Evolutionary conservation across 2,797 vertebrate genomes (phyloP).

Genomic region (Diplodus puntazzo): DNA sequence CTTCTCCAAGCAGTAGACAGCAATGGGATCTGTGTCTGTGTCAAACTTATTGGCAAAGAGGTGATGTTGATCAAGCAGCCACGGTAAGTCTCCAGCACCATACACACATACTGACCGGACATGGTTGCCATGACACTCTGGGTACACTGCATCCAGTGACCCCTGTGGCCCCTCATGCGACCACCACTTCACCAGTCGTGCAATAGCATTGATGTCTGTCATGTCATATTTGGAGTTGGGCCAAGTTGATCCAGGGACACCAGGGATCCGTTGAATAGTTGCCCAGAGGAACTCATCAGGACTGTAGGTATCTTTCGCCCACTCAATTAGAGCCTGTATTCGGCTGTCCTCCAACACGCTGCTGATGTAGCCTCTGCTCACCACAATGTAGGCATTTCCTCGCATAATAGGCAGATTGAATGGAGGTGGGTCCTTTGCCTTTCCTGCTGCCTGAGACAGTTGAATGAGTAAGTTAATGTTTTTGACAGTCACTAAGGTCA

Average conservation of each 20-base stretch:
- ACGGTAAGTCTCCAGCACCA: conserved; percentile 90
- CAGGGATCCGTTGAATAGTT: conserved; percentile 90
- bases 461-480: neutral
- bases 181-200: conserved; percentile 91
- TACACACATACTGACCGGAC: conserved; percentile 89
- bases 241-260: conserved; percentile 86
- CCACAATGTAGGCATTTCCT: conserved; percentile 92
- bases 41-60: conserved; percentile 97
- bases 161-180: conserved; percentile 85
- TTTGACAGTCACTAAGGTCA: neutral
- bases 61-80: conserved; percentile 90
- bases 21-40: conserved; percentile 82
- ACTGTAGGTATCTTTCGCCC: conserved; percentile 92
- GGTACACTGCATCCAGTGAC: conserved; percentile 84
- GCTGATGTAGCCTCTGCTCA: conserved; percentile 84
- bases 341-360: conserved; percentile 82
- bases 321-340: conserved; percentile 85
- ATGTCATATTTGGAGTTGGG: conserved; percentile 86
- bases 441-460: conserved; percentile 58
- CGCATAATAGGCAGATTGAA: conserved; percentile 86
- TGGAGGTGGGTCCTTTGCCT: conserved; percentile 83
- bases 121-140: conserved; percentile 86
- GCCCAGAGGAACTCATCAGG: conserved; percentile 94
- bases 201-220: conserved; percentile 88
- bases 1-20: conserved; percentile 90